Evolutionary conservation across 2,113 vertebrate species (phyloP), one percentile per base, ranked within the genome.

Genomic region (Taurulus bubalis): DNA sequence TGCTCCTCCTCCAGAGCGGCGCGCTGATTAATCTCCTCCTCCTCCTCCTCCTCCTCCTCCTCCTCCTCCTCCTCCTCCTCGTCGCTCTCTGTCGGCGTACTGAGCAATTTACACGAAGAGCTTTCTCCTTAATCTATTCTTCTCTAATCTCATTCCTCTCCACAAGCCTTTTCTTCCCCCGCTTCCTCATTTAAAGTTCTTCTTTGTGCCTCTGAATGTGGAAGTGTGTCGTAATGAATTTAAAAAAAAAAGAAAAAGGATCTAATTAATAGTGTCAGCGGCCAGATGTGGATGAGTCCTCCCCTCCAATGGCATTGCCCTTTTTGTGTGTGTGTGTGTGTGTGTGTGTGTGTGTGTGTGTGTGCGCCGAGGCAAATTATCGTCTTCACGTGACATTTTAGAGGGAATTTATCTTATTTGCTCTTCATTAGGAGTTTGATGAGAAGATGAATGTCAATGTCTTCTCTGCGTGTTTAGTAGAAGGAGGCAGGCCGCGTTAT

Each of bases 101-200:
- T 78, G 63, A 80, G 80, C 70, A 75, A 88, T 92, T 90, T 89
- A 64, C 59, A 82, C 71, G 56, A 83, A 86, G 82, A 83, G 77
- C 85, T 83, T 87, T 89, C 73, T 73, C 73, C 85, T 83, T 86
- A 71, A 89, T 80, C 84, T 68, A 63, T 88, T 88, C 88, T 89
- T 38, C 68, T 81, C 79, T 82, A 78, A 88, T 87, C 72, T 90
- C 49, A 66, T 78, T 80, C 56, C 69, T 55, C 75, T 82, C 62
- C 32, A 24, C 66, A 3, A 77, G 55, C 51, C 65, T 86, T 84
- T 84, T 77, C 30, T 58, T 63, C 49, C 40, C 34, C 75, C 28
- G 0, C 71, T 85, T 83, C 75, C 85, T 87, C 72, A 71, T 87
- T 90, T 85, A 85, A 51, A 85, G 47, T 85, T 83, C 28, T 42